Conservation (phyloP, 2,888 invertebrate genomes). For the Drosophila bunnanda region DNA sequence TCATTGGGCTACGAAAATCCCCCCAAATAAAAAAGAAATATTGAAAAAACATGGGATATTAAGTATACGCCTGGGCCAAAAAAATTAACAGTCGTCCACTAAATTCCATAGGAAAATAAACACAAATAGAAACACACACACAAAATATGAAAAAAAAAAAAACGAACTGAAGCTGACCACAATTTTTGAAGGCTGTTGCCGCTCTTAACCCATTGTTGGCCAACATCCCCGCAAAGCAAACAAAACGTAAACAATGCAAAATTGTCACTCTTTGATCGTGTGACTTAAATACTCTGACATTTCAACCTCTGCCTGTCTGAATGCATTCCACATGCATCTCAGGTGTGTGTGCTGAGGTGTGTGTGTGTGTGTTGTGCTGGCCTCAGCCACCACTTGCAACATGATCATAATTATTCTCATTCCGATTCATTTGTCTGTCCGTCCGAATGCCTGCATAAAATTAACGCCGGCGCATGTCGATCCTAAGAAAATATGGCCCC, state of each 20-base stretch:
- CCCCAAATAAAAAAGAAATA: constrained; percentile 22
- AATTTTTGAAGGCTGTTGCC: constrained; percentile 61
- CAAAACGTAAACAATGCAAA: constrained; percentile 38
- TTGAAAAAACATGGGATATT: constrained; percentile 2
- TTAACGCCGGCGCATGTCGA: constrained; percentile 47
- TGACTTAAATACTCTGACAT: constrained; percentile 49
- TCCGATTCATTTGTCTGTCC: constrained; percentile 58
- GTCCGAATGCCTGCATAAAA: constrained; percentile 64
- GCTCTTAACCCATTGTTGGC: constrained; percentile 65
- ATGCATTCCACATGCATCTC: constrained; percentile 32
- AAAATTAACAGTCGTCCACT: constrained; percentile 67
- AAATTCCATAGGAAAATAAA: constrained; percentile 67
- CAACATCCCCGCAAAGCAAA: constrained; percentile 35
- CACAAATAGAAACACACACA: constrained; percentile 11
- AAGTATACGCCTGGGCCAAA: constrained; percentile 42
- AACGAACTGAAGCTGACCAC: constrained; percentile 33
- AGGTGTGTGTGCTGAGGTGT: not conserved
- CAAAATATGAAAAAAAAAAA: no score
- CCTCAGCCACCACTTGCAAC: constrained; percentile 16
- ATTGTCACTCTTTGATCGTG: constrained; percentile 46
- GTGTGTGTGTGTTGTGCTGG: no score
- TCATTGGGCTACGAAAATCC: constrained; percentile 42
- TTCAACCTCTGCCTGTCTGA: constrained; percentile 33
- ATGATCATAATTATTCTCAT: constrained; percentile 50
- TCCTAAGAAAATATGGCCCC: constrained; percentile 31